Base-by-base conservation (phyloP, 2,797 vertebrate genomes). In the Epinephelus malabaricus region DNA sequence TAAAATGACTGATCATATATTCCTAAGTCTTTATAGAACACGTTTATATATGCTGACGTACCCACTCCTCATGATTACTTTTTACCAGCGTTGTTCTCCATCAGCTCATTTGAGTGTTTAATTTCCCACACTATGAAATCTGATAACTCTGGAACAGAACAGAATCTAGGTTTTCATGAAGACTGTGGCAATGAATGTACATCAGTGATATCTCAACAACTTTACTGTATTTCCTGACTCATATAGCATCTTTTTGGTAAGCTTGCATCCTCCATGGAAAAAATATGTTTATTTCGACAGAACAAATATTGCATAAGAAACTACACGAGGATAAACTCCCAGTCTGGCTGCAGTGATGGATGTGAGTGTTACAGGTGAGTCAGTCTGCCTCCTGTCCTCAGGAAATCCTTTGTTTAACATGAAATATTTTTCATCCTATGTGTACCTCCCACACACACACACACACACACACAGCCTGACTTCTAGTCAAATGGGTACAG, bases 381-480 rank as follows among this genome's bases (percentile, higher is more conserved):
- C 18, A 72, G 80, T 72, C 78, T 76, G 69, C 67, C 86, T 78
- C 69, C 58, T 72, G 76, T 77, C 73, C 80, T 72, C 82, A 92
- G 94, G 94, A 95, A 91, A 94, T 95, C 92, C 93, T 92, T 84
- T 93, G 91, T 94, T 92, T 86, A 64, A 82, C 46, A 78, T 81
- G 6, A 79, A 84, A 85, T 86, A 77, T 92, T 90, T 92, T 79
- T 45, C 21, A 84, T 67, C 79, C 81, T 68, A 63, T 69, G 54
- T 73, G 77, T 67, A 78, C 50, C 55, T 56, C 85, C 55, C 47
- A 30, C 27, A 30, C 27, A 30, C 27, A 30, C 27, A 27, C 27
- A 47, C 54, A 38, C 62, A 13, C 23, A 23, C 23, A 23, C 23
- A 23, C 62, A 13, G 40, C 7, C 50, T 25, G 46, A 61, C n/a